phyloP scores from a whole-genome alignment of 2,113 vertebrate species.

The Anser brachyrhynchus region DNA sequence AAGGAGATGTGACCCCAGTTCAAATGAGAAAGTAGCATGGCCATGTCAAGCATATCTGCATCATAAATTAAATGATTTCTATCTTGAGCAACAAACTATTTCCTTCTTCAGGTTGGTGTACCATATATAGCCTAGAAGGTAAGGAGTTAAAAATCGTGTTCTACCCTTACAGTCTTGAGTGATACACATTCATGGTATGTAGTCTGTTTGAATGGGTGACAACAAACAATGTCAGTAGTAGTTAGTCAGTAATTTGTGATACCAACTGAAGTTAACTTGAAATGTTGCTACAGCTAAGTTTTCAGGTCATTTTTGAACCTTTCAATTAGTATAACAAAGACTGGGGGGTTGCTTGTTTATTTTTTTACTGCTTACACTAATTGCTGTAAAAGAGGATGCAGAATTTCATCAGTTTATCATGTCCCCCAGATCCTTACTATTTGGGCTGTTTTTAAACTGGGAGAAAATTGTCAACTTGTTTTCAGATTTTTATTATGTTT shows the following conservation, averaged over 20 bases:
- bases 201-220: background rate
- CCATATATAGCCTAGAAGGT: background rate
- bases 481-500: background rate
- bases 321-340: background rate
- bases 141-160: background rate
- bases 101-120: background rate
- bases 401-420: background rate
- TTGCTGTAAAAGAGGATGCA: background rate
- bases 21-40: background rate
- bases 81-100: background rate
- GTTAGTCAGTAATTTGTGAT: background rate
- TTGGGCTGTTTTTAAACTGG: background rate
- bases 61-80: background rate
- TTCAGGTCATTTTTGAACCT: background rate
- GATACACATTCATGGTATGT: background rate
- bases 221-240: background rate
- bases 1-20: background rate
- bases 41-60: background rate
- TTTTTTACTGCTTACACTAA: background rate
- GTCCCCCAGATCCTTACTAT: background rate
- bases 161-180: fast-evolving
- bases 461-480: background rate
- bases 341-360: background rate
- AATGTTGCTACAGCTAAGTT: background rate
- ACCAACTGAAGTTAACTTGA: background rate